These are phyloP conservation scores for Physeter macrocephalus DNA, from an alignment of 2,113 vertebrate genomes.

Conservation along the genomic window DNA sequence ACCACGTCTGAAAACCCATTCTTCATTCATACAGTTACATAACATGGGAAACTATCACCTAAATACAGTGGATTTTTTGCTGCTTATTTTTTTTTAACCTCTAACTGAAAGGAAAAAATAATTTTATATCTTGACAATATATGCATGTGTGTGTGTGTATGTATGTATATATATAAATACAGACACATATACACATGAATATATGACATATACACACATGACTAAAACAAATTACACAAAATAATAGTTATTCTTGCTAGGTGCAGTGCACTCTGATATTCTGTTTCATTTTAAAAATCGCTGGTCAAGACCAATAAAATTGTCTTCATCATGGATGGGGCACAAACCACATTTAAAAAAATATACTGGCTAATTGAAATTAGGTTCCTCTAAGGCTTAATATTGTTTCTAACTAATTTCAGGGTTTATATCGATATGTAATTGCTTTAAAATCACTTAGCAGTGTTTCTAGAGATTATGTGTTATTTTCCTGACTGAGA, in stretches of 20 bases:
- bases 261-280: not conserved
- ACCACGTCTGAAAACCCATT: not conserved
- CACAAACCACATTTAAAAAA: not conserved
- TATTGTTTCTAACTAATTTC: not conserved
- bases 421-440: not conserved
- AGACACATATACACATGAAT: not conserved
- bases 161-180: not conserved
- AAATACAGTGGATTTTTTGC: not conserved
- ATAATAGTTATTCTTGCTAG: not conserved
- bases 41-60: not conserved
- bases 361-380: not conserved
- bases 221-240: not conserved
- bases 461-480: not conserved
- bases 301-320: not conserved
- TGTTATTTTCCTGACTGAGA: not conserved
- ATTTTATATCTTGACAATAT: not conserved
- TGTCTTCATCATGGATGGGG: not conserved
- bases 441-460: not conserved
- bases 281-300: not conserved
- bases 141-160: not conserved
- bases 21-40: not conserved
- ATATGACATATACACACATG: not conserved
- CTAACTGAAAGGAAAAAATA: slow-evolving; percentile 1
- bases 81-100: not conserved
- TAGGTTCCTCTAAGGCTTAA: not conserved